Conservation (phyloP, 2,888 invertebrate genomes). For the Acholoe squamosa region DNA sequence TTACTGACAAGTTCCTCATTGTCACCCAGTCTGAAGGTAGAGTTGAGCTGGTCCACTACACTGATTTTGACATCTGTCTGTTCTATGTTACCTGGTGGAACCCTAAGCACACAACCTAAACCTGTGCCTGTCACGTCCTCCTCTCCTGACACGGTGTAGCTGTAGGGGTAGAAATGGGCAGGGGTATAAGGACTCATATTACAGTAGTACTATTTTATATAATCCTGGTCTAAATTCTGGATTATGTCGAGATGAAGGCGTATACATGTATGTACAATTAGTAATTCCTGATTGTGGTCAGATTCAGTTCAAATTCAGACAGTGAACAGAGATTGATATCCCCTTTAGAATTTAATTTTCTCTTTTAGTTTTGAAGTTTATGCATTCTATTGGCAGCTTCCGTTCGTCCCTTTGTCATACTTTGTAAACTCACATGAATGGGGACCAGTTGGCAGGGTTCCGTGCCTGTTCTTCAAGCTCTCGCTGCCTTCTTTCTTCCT, state of each 20-base stretch:
- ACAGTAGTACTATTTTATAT: no score
- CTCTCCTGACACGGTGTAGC: background rate
- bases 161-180: background rate
- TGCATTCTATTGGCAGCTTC: no score
- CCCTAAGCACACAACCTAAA: background rate
- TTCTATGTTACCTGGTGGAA: background rate
- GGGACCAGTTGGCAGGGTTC: slow-evolving; percentile 1
- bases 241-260: no score
- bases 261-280: no score
- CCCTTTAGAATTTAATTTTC: no score
- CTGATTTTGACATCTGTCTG: background rate
- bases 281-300: no score
- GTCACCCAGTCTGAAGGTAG: background rate
- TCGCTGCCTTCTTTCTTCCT: background rate
- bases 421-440: slow-evolving; percentile 27
- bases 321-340: no score
- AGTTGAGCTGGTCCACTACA: background rate
- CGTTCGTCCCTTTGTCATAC: no score
- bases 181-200: no score
- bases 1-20: slow-evolving; percentile 13
- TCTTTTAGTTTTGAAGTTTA: no score
- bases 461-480: background rate
- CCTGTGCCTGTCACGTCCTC: background rate
- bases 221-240: no score
- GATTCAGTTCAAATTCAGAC: no score